Evolutionary conservation across 2,797 vertebrate genomes (phyloP).

Genomic region (Fringilla coelebs): DNA sequence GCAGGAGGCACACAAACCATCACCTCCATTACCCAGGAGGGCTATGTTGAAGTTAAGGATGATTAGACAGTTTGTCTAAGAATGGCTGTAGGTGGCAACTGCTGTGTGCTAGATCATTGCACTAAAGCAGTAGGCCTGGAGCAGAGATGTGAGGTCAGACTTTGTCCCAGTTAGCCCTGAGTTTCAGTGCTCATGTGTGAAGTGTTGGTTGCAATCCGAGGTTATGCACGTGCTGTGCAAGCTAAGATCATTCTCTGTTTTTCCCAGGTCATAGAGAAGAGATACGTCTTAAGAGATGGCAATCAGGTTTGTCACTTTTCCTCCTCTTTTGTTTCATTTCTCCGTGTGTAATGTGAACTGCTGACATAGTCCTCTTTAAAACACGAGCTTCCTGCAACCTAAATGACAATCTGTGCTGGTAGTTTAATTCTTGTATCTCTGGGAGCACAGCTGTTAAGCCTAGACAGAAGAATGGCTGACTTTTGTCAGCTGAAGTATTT

Average conservation of each 20-base stretch:
- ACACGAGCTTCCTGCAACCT: neutral
- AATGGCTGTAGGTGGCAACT: neutral
- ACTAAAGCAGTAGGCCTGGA: neutral
- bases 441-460: neutral
- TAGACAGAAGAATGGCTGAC: neutral
- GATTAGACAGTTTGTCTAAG: neutral
- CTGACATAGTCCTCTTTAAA: neutral
- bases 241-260: conserved; percentile 29
- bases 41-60: neutral
- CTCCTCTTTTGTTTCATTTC: neutral
- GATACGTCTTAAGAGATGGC: conserved; percentile 89
- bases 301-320: conserved; percentile 81
- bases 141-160: neutral
- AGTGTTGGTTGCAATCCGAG: neutral
- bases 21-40: neutral
- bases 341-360: neutral
- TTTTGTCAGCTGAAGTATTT: neutral
- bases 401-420: neutral
- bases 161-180: neutral
- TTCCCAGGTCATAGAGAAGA: conserved; percentile 93
- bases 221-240: neutral
- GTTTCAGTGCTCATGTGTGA: neutral
- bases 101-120: neutral
- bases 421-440: neutral
- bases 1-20: neutral